Conservation (phyloP, 2,113 vertebrate species). For the Rhinopomastus cyanomelas region DNA sequence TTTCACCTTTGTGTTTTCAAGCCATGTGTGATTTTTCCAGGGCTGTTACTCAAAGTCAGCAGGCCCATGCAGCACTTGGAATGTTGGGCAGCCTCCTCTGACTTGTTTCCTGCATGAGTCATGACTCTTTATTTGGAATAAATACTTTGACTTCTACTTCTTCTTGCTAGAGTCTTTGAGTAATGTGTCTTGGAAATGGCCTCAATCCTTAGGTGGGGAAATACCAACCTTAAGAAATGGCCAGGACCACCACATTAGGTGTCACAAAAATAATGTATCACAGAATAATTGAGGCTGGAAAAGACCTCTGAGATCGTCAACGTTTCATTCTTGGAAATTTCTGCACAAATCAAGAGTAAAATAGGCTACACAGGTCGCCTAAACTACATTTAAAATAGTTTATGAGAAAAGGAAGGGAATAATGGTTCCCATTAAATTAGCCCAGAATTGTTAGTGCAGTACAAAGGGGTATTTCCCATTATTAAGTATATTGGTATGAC, state of each 20-base stretch:
- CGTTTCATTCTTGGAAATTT: neutral
- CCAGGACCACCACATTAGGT: neutral
- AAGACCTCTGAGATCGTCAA: neutral
- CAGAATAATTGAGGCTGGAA: no score
- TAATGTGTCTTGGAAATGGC: neutral
- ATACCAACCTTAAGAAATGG: neutral
- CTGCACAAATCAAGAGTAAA: neutral
- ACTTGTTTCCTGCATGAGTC: neutral
- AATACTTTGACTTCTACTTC: neutral
- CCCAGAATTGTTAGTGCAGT: neutral
- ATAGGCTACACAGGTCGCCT: neutral
- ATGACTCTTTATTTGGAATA: neutral
- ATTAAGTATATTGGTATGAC: constrained; percentile 44
- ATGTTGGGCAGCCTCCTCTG: constrained; percentile 1
- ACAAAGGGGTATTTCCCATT: constrained; percentile 7
- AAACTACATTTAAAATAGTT: neutral
- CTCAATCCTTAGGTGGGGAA: neutral
- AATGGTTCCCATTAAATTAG: neutral
- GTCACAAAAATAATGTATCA: neutral
- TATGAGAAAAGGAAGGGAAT: neutral
- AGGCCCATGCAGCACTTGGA: neutral
- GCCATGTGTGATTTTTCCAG: neutral
- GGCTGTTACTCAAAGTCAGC: neutral
- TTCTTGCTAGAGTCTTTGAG: neutral
- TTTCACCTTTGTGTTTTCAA: neutral